Percentiles rank a stretch among this genome's conserved stretches.
Evolutionary conservation across 1,140 invertebrate species (phyloP).

Genomic region (Sarcophaga bullata): DNA sequence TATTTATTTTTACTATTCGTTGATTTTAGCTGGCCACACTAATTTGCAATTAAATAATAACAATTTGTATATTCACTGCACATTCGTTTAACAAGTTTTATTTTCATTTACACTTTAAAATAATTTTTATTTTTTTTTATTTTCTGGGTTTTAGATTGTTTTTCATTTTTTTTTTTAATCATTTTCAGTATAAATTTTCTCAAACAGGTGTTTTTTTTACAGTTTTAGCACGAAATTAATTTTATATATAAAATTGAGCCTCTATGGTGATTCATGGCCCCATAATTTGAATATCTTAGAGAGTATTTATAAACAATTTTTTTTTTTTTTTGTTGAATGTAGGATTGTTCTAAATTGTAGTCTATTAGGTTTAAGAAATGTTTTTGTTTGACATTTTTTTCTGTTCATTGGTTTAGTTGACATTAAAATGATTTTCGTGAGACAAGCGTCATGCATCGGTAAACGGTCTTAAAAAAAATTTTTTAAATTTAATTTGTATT

Average conservation of each 20-base stretch:
- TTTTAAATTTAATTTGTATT: neutral
- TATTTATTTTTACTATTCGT: too few relatives aligned
- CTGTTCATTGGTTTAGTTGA: too few relatives aligned
- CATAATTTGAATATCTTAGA: neutral
- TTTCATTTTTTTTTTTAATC: too few relatives aligned
- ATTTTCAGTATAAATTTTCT: neutral
- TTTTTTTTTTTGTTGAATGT: constrained; percentile 32
- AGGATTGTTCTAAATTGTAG: neutral
- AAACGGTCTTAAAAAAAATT: neutral
- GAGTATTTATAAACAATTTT: constrained; percentile 5
- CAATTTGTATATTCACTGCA: neutral
- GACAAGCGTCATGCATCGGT: too few relatives aligned
- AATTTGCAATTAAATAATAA: neutral
- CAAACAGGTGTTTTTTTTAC: neutral
- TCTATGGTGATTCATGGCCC: too few relatives aligned
- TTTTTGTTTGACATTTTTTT: constrained; percentile 19
- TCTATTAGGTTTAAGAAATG: constrained; percentile 3
- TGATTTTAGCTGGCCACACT: neutral
- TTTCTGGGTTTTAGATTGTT: neutral
- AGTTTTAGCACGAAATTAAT: neutral
- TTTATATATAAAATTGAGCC: neutral
- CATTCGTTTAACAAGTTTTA: constrained; percentile 4
- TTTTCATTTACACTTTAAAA: neutral
- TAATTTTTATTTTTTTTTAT: neutral
- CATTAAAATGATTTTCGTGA: too few relatives aligned